Evolutionary conservation across 2,113 vertebrate species (phyloP).

Genomic region (Sminthopsis crassicaudata): DNA sequence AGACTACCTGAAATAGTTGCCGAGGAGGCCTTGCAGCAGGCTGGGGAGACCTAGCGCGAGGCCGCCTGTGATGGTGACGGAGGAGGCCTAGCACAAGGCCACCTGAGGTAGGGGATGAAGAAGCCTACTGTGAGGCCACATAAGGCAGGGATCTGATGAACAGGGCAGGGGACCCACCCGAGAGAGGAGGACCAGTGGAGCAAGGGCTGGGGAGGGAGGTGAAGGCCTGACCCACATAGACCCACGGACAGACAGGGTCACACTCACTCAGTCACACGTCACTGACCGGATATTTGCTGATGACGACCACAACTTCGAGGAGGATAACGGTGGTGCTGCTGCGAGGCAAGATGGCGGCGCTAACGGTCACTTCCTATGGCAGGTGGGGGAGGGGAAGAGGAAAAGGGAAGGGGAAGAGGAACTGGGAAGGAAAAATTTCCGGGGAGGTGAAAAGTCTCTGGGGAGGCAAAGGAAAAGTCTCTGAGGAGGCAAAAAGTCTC

Average conservation of each 20-base stretch:
- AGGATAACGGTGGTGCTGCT: too few relatives aligned
- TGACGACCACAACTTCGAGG: too few relatives aligned
- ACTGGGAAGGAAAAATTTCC: background rate
- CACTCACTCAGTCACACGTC: background rate
- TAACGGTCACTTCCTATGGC: background rate
- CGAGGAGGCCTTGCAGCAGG: background rate
- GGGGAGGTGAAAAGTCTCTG: background rate
- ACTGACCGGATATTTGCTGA: background rate
- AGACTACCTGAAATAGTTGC: too few relatives aligned
- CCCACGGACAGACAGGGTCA: too few relatives aligned
- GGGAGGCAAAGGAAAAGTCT: too few relatives aligned
- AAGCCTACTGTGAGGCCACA: too few relatives aligned
- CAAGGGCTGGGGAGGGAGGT: background rate
- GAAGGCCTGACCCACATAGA: too few relatives aligned
- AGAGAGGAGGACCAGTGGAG: background rate
- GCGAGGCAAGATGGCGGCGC: background rate
- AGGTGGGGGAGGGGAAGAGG: background rate
- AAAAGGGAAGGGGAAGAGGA: background rate
- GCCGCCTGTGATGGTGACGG: background rate
- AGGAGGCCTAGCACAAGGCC: too few relatives aligned
- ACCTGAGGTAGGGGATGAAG: too few relatives aligned
- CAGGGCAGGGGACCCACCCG: too few relatives aligned
- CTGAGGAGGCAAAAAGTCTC: too few relatives aligned
- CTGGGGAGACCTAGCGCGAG: background rate
- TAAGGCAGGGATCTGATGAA: too few relatives aligned